phyloP scores from a whole-genome alignment of 2,797 vertebrate species.

The Eulemur mongoz region DNA sequence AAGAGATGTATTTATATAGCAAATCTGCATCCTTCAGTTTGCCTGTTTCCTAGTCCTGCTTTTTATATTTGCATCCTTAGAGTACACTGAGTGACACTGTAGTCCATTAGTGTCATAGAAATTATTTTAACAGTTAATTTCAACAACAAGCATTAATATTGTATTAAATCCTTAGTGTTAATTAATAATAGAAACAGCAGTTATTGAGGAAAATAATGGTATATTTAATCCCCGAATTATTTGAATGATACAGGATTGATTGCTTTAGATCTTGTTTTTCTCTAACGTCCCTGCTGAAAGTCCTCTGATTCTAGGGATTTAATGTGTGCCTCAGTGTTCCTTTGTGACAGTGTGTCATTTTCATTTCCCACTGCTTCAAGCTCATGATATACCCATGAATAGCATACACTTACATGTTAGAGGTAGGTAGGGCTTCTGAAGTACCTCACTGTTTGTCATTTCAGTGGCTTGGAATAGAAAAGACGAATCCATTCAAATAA shows the following conservation, averaged over 20 bases:
- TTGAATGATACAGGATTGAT: neutral
- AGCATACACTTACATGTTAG: neutral
- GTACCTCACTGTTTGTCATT: neutral
- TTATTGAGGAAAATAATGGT: neutral
- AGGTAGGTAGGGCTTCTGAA: neutral
- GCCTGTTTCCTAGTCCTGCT: neutral
- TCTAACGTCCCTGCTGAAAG: neutral
- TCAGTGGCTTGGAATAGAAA: neutral
- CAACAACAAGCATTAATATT: neutral
- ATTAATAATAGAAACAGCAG: neutral
- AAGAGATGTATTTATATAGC: neutral
- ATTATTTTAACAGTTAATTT: conserved; percentile 29
- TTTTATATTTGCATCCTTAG: neutral
- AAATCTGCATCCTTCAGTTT: neutral
- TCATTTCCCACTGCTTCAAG: neutral
- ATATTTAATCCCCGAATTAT: neutral
- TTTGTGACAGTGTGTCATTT: neutral
- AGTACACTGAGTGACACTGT: neutral
- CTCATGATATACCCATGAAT: neutral
- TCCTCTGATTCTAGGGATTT: neutral
- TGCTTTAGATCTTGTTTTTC: conserved; percentile 26
- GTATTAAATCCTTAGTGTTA: neutral
- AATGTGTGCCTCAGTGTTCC: neutral
- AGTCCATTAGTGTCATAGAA: neutral
- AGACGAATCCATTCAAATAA: conserved; percentile 34